Evolutionary conservation across 2,888 invertebrate genomes (phyloP), one percentile per base, ranked within the genome.

Genomic region (Pammene fasciana): DNA sequence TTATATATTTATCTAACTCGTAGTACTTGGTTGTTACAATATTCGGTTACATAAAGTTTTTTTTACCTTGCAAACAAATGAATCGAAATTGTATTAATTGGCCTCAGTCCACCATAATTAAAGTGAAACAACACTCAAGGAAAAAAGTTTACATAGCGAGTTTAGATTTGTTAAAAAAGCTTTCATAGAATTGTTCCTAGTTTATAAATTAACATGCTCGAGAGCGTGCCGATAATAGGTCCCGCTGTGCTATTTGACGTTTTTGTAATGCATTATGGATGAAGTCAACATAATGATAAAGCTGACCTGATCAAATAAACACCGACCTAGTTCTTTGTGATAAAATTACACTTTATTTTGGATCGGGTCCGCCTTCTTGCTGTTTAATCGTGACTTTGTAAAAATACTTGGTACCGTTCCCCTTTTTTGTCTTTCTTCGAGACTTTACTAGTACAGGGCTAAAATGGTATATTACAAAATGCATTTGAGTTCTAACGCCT

Each of bases 291-390:
- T 59, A 68, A 68, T 65, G 65, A 54, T 60, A 60, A 65, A 55
- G 65, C 13, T 59, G 65, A 65, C 70, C 60, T 13, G 65, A 60
- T 60, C 60, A 68, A 62, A 64, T 26, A 60, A 60, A 54, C 48
- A 54, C 9, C 48, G 71, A 71, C 71, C 72, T 41, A 62, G 59
- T 72, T 72, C n/a, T 56, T 62, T 60, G 36, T 54, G 59, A 68
- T 61, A 64, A 59, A 50, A 48, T 26, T 60, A 70, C 41, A 54
- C 45, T 57, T 57, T 38, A 26, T 65, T 68, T 57, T 38, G 14
- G 36, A 68, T 64, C n/a, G 48, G 56, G 14, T 1, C 7, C 38
- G 41, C 18, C 38, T 43, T 46, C 38, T 14, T 13, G 14, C 14
- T 34, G 26, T 38, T 26, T 14, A 45, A 59, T 26, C 14, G 16